Evolutionary conservation across 2,888 invertebrate genomes (phyloP).

Genomic region (Punctoribates punctum): DNA sequence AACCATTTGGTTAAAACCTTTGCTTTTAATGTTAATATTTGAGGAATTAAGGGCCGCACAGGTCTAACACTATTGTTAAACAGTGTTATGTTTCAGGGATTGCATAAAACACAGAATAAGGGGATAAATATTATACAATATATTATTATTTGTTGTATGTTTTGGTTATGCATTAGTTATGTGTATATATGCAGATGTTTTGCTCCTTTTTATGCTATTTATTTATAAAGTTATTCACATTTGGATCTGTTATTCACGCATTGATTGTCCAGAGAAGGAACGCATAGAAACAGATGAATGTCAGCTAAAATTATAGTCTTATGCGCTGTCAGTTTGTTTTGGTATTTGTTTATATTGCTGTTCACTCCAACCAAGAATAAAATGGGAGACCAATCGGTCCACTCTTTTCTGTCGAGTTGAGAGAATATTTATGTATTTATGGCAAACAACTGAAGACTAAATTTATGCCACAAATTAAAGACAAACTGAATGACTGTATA

Average conservation of each 20-base stretch:
- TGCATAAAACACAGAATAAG: too few relatives aligned
- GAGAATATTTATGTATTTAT: background rate
- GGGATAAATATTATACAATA: background rate
- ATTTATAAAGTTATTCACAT: constrained; percentile 12
- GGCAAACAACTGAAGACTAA: background rate
- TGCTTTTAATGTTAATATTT: too few relatives aligned
- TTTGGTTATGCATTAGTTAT: background rate
- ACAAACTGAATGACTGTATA: background rate
- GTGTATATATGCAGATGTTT: constrained; percentile 13
- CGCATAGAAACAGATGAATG: constrained; percentile 12
- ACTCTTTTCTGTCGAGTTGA: background rate
- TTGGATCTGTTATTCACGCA: background rate
- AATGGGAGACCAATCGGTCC: background rate
- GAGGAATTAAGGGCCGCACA: too few relatives aligned
- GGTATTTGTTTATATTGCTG: background rate
- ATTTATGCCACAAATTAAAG: constrained; percentile 6
- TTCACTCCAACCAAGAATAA: background rate
- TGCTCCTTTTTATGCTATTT: background rate
- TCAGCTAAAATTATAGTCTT: constrained; percentile 7
- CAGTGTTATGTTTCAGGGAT: too few relatives aligned
- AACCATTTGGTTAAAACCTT: too few relatives aligned
- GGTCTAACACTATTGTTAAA: too few relatives aligned
- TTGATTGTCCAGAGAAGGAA: constrained; percentile 7
- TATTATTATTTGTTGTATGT: background rate
- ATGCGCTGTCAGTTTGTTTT: background rate